Evolutionary conservation across 2,113 vertebrate genomes (phyloP).

Genomic region (Holacanthus passer): DNA sequence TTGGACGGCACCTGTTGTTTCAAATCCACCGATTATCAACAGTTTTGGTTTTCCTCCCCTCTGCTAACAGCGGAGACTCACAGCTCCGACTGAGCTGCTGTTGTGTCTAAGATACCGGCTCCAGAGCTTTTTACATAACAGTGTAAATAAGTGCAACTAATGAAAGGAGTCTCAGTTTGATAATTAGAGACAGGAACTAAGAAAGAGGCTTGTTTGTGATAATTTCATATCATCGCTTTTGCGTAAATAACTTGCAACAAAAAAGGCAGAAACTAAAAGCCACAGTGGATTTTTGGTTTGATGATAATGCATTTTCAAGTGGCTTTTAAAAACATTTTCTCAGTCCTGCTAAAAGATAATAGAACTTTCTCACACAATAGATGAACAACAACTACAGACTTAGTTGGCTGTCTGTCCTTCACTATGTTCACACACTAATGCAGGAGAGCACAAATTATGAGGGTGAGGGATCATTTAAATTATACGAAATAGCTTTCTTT

Average conservation of each 20-base stretch:
- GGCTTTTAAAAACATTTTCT: neutral
- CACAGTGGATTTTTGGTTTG: neutral
- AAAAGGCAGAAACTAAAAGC: neutral
- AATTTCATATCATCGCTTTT: conserved; percentile 10
- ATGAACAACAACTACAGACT: neutral
- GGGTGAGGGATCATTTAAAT: neutral
- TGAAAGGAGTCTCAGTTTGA: conserved; percentile 35
- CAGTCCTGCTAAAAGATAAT: neutral
- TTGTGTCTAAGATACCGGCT: conserved; percentile 34
- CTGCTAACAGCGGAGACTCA: conserved; percentile 15
- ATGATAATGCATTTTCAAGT: conserved; percentile 9
- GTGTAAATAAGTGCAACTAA: conserved; percentile 18
- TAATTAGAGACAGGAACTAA: conserved; percentile 7
- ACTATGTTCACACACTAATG: neutral
- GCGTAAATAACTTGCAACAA: neutral
- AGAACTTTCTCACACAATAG: neutral
- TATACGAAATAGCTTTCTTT: no score
- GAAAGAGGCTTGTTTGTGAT: conserved; percentile 16
- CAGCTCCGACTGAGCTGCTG: conserved; percentile 20
- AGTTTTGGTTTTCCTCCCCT: conserved; percentile 37
- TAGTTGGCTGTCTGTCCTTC: neutral
- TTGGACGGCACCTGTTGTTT: conserved; percentile 65
- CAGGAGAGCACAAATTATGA: neutral
- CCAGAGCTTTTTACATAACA: conserved; percentile 5
- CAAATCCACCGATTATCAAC: conserved; percentile 47